Evolutionary conservation across 2,113 vertebrate species (phyloP).

Genomic region (Crotalus tigris): DNA sequence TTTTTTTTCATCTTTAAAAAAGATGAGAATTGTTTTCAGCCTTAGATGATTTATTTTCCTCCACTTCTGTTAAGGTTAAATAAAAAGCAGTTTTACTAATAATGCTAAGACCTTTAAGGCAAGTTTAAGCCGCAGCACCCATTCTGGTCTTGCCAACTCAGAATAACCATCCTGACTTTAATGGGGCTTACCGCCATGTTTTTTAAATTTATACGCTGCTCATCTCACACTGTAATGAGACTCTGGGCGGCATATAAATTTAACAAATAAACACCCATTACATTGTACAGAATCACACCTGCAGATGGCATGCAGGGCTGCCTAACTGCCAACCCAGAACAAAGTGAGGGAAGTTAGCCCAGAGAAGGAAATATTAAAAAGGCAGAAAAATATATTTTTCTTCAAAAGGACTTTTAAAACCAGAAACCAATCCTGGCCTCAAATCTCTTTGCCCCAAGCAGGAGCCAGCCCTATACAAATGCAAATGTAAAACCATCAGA

Average conservation of each 20-base stretch:
- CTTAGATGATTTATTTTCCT: not conserved
- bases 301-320: not conserved
- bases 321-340: not conserved
- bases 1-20: not conserved
- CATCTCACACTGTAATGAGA: not conserved
- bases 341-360: too few relatives aligned
- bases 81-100: not conserved
- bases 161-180: not conserved
- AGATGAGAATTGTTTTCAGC: not conserved
- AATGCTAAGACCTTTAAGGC: not conserved
- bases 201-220: not conserved
- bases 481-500: too few relatives aligned
- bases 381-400: too few relatives aligned
- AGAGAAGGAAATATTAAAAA: too few relatives aligned
- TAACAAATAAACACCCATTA: not conserved
- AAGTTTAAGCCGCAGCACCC: not conserved
- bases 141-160: not conserved
- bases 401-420: too few relatives aligned
- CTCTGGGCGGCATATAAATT: not conserved
- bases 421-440: too few relatives aligned
- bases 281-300: not conserved
- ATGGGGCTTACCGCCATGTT: not conserved
- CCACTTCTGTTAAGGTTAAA: not conserved
- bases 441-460: too few relatives aligned
- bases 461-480: too few relatives aligned